Evolutionary conservation across 2,888 invertebrate species (phyloP).

Genomic region (Cryptocephalus moraei): DNA sequence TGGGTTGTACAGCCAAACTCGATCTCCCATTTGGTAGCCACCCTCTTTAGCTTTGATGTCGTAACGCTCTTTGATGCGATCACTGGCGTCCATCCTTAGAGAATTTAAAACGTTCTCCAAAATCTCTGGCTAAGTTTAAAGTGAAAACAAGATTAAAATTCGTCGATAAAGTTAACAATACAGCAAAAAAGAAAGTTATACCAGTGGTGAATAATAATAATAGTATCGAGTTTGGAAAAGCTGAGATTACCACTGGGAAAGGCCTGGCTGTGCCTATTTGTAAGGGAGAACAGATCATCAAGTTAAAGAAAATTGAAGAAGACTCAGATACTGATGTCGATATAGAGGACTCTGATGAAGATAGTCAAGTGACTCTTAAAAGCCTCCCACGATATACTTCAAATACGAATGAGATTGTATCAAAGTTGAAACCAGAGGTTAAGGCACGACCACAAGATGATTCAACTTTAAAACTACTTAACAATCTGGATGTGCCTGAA

Average conservation of each 20-base stretch:
- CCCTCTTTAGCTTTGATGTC: too few species aligned
- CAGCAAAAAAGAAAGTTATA: too few species aligned
- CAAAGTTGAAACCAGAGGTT: neutral
- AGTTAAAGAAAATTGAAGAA: constrained; percentile 29
- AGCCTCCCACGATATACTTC: too few species aligned
- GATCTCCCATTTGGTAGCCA: too few species aligned
- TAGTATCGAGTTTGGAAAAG: too few species aligned
- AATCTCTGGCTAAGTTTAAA: constrained; percentile 22
- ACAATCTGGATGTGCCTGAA: constrained; percentile 38
- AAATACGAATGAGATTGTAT: neutral
- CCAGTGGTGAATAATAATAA: constrained; percentile 1
- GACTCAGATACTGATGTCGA: constrained; percentile 43
- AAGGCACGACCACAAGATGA: constrained; percentile 12
- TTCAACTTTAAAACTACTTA: constrained; percentile 21
- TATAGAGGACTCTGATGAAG: constrained; percentile 34
- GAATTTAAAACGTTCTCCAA: neutral
- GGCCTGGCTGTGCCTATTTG: constrained; percentile 46
- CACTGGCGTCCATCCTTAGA: neutral
- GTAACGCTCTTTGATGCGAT: too few species aligned
- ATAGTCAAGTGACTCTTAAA: too few species aligned
- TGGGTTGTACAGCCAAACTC: too few species aligned
- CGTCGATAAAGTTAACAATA: too few species aligned
- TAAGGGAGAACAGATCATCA: constrained; percentile 43
- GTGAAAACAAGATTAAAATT: constrained; percentile 20
- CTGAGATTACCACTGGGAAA: constrained; percentile 39